phyloP scores from a whole-genome alignment of 2,113 vertebrate species.

The Ovis canadensis region DNA sequence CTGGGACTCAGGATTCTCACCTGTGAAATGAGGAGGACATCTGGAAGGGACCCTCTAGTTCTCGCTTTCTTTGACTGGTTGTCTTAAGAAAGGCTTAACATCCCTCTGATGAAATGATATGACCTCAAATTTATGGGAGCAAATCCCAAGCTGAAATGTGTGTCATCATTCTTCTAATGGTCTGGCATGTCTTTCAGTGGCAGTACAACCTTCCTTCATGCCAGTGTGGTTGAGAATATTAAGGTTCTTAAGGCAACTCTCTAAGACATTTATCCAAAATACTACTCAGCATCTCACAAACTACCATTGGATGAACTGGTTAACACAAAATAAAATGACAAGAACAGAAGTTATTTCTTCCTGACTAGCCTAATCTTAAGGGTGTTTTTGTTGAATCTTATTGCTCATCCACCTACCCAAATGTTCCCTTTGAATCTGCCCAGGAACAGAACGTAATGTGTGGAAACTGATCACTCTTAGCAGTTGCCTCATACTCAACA shows the following conservation, averaged over 20 bases:
- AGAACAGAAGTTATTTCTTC: slow-evolving; percentile 12
- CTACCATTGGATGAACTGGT: background rate
- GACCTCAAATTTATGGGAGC: background rate
- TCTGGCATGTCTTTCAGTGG: background rate
- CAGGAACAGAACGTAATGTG: background rate
- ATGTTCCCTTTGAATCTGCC: slow-evolving; percentile 46
- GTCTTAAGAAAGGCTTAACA: background rate
- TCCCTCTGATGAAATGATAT: background rate
- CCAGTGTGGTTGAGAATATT: background rate
- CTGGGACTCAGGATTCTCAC: background rate
- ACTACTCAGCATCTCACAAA: background rate
- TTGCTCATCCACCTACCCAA: slow-evolving; percentile 39
- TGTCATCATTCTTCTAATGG: background rate
- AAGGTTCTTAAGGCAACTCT: background rate
- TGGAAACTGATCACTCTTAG: slow-evolving; percentile 3
- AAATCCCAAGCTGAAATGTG: background rate
- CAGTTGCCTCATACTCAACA: slow-evolving; percentile 15
- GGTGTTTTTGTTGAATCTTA: slow-evolving; percentile 20
- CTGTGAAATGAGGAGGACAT: background rate
- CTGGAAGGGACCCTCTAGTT: background rate
- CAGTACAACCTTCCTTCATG: background rate
- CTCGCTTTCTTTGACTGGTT: background rate
- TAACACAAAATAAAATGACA: slow-evolving; percentile 19
- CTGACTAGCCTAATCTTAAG: background rate
- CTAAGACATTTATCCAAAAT: background rate